These are phyloP conservation scores for Caerostris darwini DNA, from an alignment of 1,140 invertebrate genomes.

Conservation along the genomic window DNA sequence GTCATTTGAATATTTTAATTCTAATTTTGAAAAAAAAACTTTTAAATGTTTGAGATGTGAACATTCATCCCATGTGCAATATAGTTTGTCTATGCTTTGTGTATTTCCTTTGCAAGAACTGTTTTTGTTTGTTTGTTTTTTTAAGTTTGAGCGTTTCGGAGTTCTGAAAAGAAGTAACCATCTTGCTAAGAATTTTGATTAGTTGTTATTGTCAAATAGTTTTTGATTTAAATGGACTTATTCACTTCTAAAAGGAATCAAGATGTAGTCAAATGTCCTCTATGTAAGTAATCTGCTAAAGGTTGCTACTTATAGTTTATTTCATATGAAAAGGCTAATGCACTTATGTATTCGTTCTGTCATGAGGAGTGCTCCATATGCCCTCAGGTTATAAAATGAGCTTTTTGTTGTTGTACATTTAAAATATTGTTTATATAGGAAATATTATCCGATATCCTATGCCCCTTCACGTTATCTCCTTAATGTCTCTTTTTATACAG, in stretches of 20 bases:
- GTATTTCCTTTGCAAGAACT: not conserved
- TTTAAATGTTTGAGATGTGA: not conserved
- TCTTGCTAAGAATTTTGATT: not conserved
- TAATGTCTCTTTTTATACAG: no score
- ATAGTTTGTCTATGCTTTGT: not conserved
- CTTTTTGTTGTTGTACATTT: no score
- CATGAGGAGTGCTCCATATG: not conserved
- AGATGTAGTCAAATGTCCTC: not conserved
- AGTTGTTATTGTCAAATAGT: not conserved
- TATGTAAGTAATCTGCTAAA: not conserved
- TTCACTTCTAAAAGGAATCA: not conserved
- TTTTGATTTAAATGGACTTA: not conserved
- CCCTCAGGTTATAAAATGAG: no score
- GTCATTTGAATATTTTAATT: not conserved
- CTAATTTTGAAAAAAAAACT: not conserved
- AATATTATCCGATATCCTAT: no score
- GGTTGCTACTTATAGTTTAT: not conserved
- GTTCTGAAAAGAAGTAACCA: not conserved
- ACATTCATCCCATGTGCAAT: not conserved
- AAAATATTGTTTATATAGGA: no score
- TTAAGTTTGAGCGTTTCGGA: not conserved
- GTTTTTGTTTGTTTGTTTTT: not conserved
- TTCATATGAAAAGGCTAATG: conserved; percentile 27
- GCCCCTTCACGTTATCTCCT: no score
- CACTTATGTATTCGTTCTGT: not conserved